Percentiles rank a stretch among this genome's conserved stretches.
phyloP scores from a whole-genome alignment of 1,140 invertebrate species.

The Maconellicoccus hirsutus region DNA sequence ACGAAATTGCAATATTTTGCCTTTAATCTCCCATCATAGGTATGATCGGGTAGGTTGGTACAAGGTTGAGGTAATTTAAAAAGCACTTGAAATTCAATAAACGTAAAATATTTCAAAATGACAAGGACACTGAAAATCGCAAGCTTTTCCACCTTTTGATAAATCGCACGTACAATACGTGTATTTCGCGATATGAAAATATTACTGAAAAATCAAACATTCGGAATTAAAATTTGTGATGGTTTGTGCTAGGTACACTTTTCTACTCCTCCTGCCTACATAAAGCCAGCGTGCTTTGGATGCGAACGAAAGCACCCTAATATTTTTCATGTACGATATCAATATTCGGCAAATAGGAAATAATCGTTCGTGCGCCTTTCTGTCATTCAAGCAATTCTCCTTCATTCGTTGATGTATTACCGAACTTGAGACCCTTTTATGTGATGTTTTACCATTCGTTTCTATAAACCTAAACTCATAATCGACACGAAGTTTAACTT shows the following conservation, averaged over 20 bases:
- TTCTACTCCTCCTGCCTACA: not conserved
- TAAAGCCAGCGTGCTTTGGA: not conserved
- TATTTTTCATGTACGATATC: not conserved
- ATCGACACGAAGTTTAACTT: not conserved
- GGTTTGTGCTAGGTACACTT: conserved; percentile 14
- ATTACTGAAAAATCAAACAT: not conserved
- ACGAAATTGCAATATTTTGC: too few relatives aligned
- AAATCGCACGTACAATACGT: too few relatives aligned
- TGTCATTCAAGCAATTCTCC: not conserved
- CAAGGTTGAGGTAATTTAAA: too few relatives aligned
- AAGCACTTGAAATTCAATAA: not conserved
- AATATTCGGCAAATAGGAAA: not conserved
- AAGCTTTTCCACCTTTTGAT: not conserved
- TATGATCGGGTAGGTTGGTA: too few relatives aligned
- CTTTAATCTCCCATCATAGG: too few relatives aligned
- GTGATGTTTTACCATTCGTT: not conserved
- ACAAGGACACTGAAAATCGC: not conserved
- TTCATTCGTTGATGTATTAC: not conserved
- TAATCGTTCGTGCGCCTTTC: not conserved
- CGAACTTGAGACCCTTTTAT: not conserved
- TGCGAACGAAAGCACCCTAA: not conserved
- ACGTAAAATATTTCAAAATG: not conserved
- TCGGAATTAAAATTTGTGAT: conserved; percentile 11
- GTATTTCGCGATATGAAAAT: not conserved
- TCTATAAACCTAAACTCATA: not conserved